Percentiles rank a stretch among this genome's conserved stretches.
Evolutionary conservation across 2,113 vertebrate species (phyloP).

Genomic region (Melospiza melodia): DNA sequence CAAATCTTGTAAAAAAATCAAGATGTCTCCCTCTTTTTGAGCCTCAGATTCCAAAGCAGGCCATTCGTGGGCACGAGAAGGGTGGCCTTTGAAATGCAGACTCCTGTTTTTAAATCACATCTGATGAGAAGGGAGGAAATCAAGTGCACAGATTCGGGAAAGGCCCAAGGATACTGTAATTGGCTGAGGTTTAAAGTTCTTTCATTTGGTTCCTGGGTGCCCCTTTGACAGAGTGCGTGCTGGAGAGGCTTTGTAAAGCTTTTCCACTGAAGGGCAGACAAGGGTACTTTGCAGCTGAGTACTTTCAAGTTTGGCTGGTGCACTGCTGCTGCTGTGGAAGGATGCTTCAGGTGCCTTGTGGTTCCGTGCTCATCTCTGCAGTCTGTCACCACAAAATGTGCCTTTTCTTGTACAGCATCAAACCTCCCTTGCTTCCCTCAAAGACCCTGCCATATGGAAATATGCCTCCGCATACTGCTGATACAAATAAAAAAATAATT

Average conservation of each 20-base stretch:
- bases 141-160: slow-evolving; percentile 42
- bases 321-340: slow-evolving; percentile 31
- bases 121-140: slow-evolving; percentile 55
- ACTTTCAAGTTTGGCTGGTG: slow-evolving; percentile 65
- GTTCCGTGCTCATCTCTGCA: slow-evolving; percentile 22
- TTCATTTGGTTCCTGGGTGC: slow-evolving; percentile 65
- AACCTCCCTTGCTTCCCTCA: slow-evolving; percentile 40
- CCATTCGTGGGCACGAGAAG: slow-evolving; percentile 35
- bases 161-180: slow-evolving; percentile 70
- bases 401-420: slow-evolving; percentile 41
- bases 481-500: slow-evolving; percentile 38
- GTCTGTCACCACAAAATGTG: slow-evolving; percentile 41
- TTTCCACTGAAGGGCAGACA: slow-evolving; percentile 73
- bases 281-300: slow-evolving; percentile 66
- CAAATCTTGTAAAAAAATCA: slow-evolving; percentile 27
- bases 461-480: slow-evolving; percentile 27
- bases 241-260: slow-evolving; percentile 73
- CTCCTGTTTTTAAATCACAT: slow-evolving; percentile 56
- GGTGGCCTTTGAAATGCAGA: slow-evolving; percentile 55
- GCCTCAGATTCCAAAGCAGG: slow-evolving; percentile 31
- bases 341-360: slow-evolving; percentile 19
- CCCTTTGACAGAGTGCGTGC: slow-evolving; percentile 63
- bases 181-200: slow-evolving; percentile 64
- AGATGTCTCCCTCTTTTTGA: slow-evolving; percentile 33
- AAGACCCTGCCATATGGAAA: slow-evolving; percentile 67